Evolutionary conservation across 2,113 vertebrate species (phyloP).

Genomic region (Ibidorhyncha struthersii): DNA sequence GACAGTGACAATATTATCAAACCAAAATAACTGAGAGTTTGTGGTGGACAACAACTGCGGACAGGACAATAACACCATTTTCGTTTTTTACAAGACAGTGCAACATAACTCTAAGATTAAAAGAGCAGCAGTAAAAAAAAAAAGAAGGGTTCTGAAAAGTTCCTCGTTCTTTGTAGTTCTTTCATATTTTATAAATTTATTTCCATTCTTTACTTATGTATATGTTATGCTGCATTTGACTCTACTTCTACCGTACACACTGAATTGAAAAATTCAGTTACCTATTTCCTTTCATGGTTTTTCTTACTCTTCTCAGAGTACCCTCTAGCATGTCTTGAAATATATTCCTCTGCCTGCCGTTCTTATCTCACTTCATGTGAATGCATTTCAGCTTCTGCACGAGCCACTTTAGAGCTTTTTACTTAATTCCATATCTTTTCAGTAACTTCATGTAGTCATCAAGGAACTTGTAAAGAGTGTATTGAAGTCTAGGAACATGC

Average conservation of each 20-base stretch:
- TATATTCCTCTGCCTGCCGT: not conserved
- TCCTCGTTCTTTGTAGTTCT: not conserved
- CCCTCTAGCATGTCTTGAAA: not conserved
- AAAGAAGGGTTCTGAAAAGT: not conserved
- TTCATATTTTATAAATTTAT: not conserved
- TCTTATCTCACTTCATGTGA: slow-evolving; percentile 4
- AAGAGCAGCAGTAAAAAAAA: not conserved
- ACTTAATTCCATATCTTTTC: not conserved
- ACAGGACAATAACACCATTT: not conserved
- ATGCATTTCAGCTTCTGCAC: not conserved
- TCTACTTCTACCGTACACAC: not conserved
- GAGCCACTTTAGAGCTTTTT: not conserved
- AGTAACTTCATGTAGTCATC: slow-evolving; percentile 26
- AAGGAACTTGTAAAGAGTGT: slow-evolving; percentile 17
- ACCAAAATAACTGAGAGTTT: not conserved
- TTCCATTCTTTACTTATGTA: not conserved
- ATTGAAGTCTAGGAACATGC: not conserved
- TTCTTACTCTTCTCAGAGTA: not conserved
- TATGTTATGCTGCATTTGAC: not conserved
- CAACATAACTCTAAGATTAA: not conserved
- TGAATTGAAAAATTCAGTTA: not conserved
- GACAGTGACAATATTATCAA: not conserved
- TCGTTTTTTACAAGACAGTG: not conserved
- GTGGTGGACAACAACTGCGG: not conserved
- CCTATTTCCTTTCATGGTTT: not conserved